Evolutionary conservation across 2,113 vertebrate genomes (phyloP), one percentile per base, ranked within the genome.

Genomic region (Xenopus tropicalis): DNA sequence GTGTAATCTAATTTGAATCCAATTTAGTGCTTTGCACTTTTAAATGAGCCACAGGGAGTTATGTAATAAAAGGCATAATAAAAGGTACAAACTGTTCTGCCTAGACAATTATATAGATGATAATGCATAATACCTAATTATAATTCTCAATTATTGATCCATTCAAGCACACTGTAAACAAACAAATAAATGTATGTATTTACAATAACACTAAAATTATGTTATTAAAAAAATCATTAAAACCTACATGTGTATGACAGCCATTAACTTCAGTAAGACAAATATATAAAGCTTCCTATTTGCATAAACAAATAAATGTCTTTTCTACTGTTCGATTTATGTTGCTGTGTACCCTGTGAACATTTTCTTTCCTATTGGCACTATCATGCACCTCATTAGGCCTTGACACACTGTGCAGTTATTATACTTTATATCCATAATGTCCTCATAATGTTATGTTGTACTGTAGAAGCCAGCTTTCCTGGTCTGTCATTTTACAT

Each of bases 181-280:
- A 54, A 54, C 52, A 54, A 54, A 17, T 54, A 5, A 54, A n/a
- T 54, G 8, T 54, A 54, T n/a, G n/a, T 54, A 54, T 54, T 54
- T 54, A 17, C 52, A 54, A 54, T 54, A 54, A 54, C 19, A 17
- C n/a, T 54, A 54, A 54, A 54, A 54, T 54, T 19, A 3, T n/a
- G 52, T 54, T 54, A 54, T 54, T 54, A n/a, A 54, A 54, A 54
- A 54, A 9, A 54, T 54, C 52, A 54, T 54, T 54, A 54, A 54
- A 54, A 54, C 17, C 16, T n/a, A 9, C 19, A 54, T 54, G 19
- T 10, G 17, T 17, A 54, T 54, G 52, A 54, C 19, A 54, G 4
- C 52, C 52, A 54, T 54, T 54, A 54, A 54, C 16, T 54, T 54
- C 17, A n/a, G 10, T 5, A n/a, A 54, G 52, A 54, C 19, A 54